Base-by-base conservation (phyloP, 2,888 invertebrate genomes). In the Beris chalybata region DNA sequence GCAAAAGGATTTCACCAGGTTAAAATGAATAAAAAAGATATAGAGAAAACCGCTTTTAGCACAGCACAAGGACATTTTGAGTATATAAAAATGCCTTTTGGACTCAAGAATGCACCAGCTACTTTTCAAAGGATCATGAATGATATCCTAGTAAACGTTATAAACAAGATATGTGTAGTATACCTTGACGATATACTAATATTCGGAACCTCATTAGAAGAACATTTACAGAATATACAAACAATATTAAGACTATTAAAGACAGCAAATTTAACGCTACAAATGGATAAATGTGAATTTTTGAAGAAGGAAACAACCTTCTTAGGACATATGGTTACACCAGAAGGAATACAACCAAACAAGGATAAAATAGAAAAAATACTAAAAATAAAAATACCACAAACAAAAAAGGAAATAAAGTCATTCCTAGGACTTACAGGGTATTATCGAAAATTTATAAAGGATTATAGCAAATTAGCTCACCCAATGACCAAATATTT, bases 291-390 rank as follows among this genome's bases (percentile, higher is more conserved):
- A 22, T 22, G 22, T 22, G 22, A 22, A 22, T 22, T 22, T 22
- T 22, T 22, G 22, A 22, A 22, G 22, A 22, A 22, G 22, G 22
- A 22, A 22, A 22, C 22, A 22, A 22, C 22, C 22, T 22, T 22
- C 22, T 48, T 70, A 31, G 65, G 67, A 3, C 66, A 75, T 63
- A 55, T 76, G 4, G 48, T 71, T 12, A 70, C 72, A 15, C 13
- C 69, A 13, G 73, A 75, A 5, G 73, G 71, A 11, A 69, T 73
- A 6, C 72, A 69, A 66, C 74, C 75, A 12, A 71, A 74, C 54
- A 72, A 6, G 22, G 22, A 22, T 22, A 22, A 22, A 22, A 22
- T 22, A 22, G 22, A 22, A 22, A 22, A 22, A 22, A 73, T 73
- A 9, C 44, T 67, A 43, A 71, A 72, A 5, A 54, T 71, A 12